Evolutionary conservation across 1,140 invertebrate genomes (phyloP), one percentile per base, ranked within the genome.

Genomic region (Ruditapes philippinarum): DNA sequence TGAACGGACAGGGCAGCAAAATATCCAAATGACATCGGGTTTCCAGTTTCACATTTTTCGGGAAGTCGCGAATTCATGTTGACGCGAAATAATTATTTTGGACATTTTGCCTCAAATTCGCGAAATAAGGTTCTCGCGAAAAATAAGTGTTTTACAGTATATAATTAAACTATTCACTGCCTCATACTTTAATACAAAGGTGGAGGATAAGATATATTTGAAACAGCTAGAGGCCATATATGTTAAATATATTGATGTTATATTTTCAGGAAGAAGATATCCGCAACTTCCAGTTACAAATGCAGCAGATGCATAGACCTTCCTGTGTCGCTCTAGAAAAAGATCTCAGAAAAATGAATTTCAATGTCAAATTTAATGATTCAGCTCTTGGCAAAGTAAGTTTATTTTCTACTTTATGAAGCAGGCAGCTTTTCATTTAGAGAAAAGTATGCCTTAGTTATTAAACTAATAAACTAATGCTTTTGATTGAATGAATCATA

Each of bases 271-370:
- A 96, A 84, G 94, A 95, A 82, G 95, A 96, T 40, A 90, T 51
- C 78, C 49, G 86, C 31, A 76, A 51, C 89, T 93, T 85, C 73
- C 85, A 42, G 68, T 81, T 82, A 88, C 91, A 40, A 80, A 92
- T 60, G 89, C 87, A 90, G 65, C 84, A 94, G 49, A 95, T 93
- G 40, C 94, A 96, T 36, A 93, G 96, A 51, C 95, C 96, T 45
- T 96, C 96, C n/a, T 95, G 96, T 94, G 96, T 96, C 31, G 91
- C 91, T 60, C 93, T 95, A 60, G 96, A 96, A 92, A 94, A 96
- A 62, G 95, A 96, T 89, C 90, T 95, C 88, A 92, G 96, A 62
- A 94, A 94, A 73, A 74, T 94, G 80, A 84, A 89, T 74, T 68
- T 80, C 7, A 92, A 84, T 81, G 78, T 81, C 65, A 83, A 83